Evolutionary conservation across 2,888 invertebrate genomes (phyloP).

Genomic region (Calameuta pallipes): DNA sequence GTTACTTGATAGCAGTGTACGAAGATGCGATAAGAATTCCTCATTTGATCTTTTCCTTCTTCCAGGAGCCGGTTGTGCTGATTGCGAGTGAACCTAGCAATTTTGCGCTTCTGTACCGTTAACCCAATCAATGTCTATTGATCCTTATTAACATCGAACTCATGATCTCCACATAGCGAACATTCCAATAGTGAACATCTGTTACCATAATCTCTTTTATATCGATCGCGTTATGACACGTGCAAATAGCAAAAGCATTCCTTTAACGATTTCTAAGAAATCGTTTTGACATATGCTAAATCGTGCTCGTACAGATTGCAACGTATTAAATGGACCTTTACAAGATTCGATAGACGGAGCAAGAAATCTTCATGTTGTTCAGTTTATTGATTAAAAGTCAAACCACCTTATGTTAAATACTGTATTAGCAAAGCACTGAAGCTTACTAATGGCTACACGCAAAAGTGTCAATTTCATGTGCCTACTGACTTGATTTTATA

Average conservation of each 20-base stretch:
- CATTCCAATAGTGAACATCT: slow-evolving; percentile 55
- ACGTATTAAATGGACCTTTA: too few relatives aligned
- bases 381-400: too few relatives aligned
- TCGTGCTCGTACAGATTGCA: too few relatives aligned
- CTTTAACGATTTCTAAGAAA: background rate
- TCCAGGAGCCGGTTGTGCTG: background rate
- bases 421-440: background rate
- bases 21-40: background rate
- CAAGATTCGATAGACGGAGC: too few relatives aligned
- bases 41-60: background rate
- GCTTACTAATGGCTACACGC: background rate
- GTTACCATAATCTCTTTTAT: slow-evolving; percentile 52
- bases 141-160: slow-evolving; percentile 53
- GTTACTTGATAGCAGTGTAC: background rate
- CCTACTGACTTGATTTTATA: background rate
- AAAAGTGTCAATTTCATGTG: background rate
- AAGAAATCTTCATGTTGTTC: too few relatives aligned
- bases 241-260: slow-evolving; percentile 15
- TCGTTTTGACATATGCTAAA: too few relatives aligned
- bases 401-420: too few relatives aligned
- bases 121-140: slow-evolving; percentile 57
- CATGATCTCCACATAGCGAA: slow-evolving; percentile 51
- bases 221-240: slow-evolving; percentile 42
- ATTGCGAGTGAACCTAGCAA: slow-evolving; percentile 34
- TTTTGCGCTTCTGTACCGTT: slow-evolving; percentile 54